Conservation (phyloP, 2,113 vertebrate genomes). For the Bambusicola thoracicus region DNA sequence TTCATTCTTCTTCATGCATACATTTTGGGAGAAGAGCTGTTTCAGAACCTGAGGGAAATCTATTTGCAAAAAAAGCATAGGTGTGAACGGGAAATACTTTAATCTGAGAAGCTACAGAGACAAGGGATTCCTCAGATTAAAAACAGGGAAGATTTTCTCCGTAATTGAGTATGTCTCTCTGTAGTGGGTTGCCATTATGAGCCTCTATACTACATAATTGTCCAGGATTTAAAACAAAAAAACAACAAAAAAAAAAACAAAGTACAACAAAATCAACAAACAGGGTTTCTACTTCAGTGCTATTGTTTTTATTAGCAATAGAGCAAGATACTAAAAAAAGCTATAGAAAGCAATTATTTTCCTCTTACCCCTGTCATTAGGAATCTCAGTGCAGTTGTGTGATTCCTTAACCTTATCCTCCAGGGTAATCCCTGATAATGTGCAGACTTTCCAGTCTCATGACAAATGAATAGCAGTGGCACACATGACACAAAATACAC, state of each 20-base stretch:
- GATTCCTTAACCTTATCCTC: background rate
- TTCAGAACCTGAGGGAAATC: background rate
- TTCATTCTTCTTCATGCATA: background rate
- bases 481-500: background rate
- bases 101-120: background rate
- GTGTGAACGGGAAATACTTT: background rate
- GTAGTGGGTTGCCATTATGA: background rate
- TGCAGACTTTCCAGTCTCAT: background rate
- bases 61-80: background rate
- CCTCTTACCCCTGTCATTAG: background rate
- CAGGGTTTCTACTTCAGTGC: background rate
- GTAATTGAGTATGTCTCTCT: background rate
- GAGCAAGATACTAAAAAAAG: background rate
- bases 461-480: background rate
- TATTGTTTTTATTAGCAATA: background rate
- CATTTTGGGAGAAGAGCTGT: background rate
- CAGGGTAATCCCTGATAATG: background rate
- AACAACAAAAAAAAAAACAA: background rate
- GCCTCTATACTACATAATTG: background rate
- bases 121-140: background rate
- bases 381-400: background rate
- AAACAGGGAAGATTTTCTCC: background rate
- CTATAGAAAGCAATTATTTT: background rate
- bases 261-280: background rate
- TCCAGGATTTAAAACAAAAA: background rate